Percentiles rank a stretch among this genome's conserved stretches.
phyloP scores from a whole-genome alignment of 1,140 invertebrate genomes.

The Sweltsa coloradensis region DNA sequence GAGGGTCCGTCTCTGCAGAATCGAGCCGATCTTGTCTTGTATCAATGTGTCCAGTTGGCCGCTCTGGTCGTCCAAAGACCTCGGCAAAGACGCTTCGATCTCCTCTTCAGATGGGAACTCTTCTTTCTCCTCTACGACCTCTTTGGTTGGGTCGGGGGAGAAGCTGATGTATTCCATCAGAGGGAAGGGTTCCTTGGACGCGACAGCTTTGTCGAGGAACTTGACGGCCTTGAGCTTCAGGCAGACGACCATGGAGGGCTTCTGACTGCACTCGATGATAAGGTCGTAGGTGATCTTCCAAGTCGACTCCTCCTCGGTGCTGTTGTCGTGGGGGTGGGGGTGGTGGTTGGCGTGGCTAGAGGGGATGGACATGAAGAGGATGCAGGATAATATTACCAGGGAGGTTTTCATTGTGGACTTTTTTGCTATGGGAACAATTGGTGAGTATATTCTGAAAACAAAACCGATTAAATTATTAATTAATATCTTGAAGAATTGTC shows the following conservation, averaged over 20 bases:
- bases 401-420: no score
- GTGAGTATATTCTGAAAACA: no score
- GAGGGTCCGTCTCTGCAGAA: conserved; percentile 24
- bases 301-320: conserved; percentile 3
- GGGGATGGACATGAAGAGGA: no score
- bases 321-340: no score
- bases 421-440: no score
- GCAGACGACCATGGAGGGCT: conserved; percentile 6
- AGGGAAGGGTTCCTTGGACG: background rate
- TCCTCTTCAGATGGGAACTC: background rate
- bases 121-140: background rate
- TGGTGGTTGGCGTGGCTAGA: no score
- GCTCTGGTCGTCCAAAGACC: background rate
- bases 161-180: conserved; percentile 8
- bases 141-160: background rate
- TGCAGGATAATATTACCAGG: no score
- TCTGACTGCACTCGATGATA: conserved; percentile 8
- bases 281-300: conserved; percentile 9
- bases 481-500: no score
- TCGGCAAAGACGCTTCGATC: background rate
- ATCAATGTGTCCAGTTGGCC: conserved; percentile 23
- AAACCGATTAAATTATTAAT: no score
- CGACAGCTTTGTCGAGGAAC: conserved; percentile 10
- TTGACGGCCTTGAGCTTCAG: conserved; percentile 14
- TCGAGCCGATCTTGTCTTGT: conserved; percentile 33